Evolutionary conservation across 2,888 invertebrate species (phyloP), one percentile per base, ranked within the genome.

Genomic region (Beris chalybata): DNA sequence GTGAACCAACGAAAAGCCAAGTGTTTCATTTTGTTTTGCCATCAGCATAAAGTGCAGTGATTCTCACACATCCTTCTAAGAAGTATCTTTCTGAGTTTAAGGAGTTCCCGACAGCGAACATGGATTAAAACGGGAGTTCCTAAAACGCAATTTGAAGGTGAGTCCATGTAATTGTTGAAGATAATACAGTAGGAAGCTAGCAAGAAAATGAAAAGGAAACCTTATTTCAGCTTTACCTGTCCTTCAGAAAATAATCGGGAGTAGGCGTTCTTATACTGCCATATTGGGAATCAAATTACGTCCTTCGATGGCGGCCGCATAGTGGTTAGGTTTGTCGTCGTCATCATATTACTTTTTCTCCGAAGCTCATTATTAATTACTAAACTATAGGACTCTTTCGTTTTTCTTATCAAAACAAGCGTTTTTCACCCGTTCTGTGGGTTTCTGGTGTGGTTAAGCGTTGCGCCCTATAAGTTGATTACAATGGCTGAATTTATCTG

Each of bases 91-190:
- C 38, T 9, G 38, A 38, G 38, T 38, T 38, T 38, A 38, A 38
- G 38, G 38, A 38, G 29, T 22, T 22, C 50, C 15, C 50, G 4
- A 12, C 7, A 12, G 12, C 32, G 43, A 61, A 15, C 22, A 61
- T 61, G 61, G 61, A 50, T 30, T 61, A 61, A 43, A 50, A 52
- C 11, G 61, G 52, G 13, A 30, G 22, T 52, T 38, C 50, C 13
- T 15, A 32, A 43, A n/a, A 61, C 61, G 52, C 52, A 52, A 61
- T 61, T 61, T 12, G 32, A 38, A 61, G 52, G 61, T 61, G 15
- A 61, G 61, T 59, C 3, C 6, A 11, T 6, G 6, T 22, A 15
- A 43, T 15, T 22, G 22, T 22, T 56, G 15, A 9, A 38, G 38
- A 38, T 38, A 38, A 9, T 38, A 2, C 1, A 9, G 22, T 22